A percentile compares a stretch with the other conserved stretches of the same genome.
These are phyloP conservation scores for Aethes cnicana DNA, from an alignment of 2,888 invertebrate species.

Conservation along the genomic window DNA sequence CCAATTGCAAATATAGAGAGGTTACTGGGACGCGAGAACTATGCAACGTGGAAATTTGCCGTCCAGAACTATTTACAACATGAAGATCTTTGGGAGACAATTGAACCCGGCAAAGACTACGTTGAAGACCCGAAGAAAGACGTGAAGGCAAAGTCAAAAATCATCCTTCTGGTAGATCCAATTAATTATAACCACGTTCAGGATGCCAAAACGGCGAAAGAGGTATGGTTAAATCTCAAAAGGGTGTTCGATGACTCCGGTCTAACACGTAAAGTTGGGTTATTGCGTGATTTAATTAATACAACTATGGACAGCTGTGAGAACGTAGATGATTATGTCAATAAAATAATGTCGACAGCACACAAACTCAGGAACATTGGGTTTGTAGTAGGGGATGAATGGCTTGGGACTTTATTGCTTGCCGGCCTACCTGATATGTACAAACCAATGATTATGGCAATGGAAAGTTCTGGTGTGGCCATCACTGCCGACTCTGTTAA, in stretches of 20 bases:
- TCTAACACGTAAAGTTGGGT: conserved; percentile 29
- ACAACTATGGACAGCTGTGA: conserved; percentile 31
- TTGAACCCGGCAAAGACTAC: not conserved
- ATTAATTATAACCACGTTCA: conserved; percentile 11
- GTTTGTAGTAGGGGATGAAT: conserved; percentile 35
- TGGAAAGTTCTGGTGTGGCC: conserved; percentile 12
- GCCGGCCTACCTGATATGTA: conserved; percentile 34
- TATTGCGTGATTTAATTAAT: conserved; percentile 34
- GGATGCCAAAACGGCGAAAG: conserved; percentile 8
- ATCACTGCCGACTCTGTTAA: conserved; percentile 23
- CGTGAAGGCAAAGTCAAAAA: not conserved
- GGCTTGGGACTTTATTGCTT: conserved; percentile 35
- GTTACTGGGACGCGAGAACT: not conserved
- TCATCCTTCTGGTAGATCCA: not conserved
- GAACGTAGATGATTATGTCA: conserved; percentile 35
- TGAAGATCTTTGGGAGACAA: not conserved
- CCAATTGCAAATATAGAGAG: too few relatives aligned
- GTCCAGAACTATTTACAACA: not conserved
- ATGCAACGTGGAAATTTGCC: not conserved
- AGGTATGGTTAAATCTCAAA: conserved; percentile 24
- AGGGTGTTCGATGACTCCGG: conserved; percentile 23
- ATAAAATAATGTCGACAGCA: conserved; percentile 33
- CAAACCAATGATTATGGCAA: conserved; percentile 33
- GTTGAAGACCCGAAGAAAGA: not conserved
- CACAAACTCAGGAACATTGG: conserved; percentile 36